Base-by-base conservation (phyloP, 2,797 vertebrate genomes). In the Cygnus olor region DNA sequence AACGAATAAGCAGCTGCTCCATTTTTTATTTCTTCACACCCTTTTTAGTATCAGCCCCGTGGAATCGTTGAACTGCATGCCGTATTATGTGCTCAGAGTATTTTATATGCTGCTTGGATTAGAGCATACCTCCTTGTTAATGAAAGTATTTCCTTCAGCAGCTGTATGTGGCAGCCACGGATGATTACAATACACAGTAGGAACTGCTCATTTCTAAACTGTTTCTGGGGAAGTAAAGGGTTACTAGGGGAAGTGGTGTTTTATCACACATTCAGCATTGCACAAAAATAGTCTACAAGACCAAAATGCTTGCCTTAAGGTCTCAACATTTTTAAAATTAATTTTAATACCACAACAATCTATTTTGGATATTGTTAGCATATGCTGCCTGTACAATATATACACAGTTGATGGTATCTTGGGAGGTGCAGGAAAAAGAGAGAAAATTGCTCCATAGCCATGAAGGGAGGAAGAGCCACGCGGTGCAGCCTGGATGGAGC, bases 151-250 rank as follows among this genome's bases (percentile, higher is more conserved):
- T n/a, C 91, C 60, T 92, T 65, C 88, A 74, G 95, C 57, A 68
- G 80, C 80, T 94, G 51, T 81, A 73, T 53, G 90, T 89, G 90
- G 78, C 79, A 86, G 85, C 80, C 82, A 90, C 79, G 53, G 66
- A 93, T 30, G 74, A 80, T 58, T 78, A 89, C 93, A 93, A 70
- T 73, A 65, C 82, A 96, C 94, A 71, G 92, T 80, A 94, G 74
- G 71, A 88, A 81, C 82, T 76, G 76, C 92, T 97, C 85, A 89
- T 94, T 96, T 96, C 97, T 94, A 49, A 73, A 89, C 65, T 71
- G 95, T 97, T 92, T 90, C 95, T 97, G 97, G 96, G 95, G 96
- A 97, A 94, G 93, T 92, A 86, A 96, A 91, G 89, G 90, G 93
- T 95, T 97, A 94, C 94, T 80, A 92, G 53, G 94, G 91, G 95